Evolutionary conservation across 2,888 invertebrate species (phyloP), one percentile per base, ranked within the genome.

Genomic region (Nemoura dubitans): DNA sequence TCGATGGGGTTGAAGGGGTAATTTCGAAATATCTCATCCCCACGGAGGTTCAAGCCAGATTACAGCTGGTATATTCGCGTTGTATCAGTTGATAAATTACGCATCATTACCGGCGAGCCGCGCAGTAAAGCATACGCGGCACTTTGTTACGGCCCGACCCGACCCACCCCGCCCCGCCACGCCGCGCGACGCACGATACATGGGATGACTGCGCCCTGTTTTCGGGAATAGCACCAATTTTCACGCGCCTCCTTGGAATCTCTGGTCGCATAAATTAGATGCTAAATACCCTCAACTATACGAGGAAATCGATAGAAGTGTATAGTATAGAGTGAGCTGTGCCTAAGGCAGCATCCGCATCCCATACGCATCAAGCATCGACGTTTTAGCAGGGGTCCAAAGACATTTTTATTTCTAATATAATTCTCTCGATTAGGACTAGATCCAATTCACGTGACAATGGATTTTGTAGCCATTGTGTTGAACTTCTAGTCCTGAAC

Each of bases 31-130:
- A 78, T 78, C 78, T 78, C 78, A 28, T 27, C 78, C 78, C 27
- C 25, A 10, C 81, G 30, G 26, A 27, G 27, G 84, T 21, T 84
- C 59, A 16, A 30, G 36, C 25, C 83, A 83, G 83, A 83, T 83
- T 83, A 78, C 78, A 78, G 26, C 26, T 59, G 59, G 59, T 59
- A 83, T 30, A 83, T 30, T 42, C n/a, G 7, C 5, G 83, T 28
- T 83, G 83, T 42, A 83, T 30, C 30, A 59, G 26, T 26, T 59
- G 84, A 84, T 84, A 84, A 76, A 84, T 59, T 26, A 76, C 76
- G 10, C 84, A 84, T 84, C 84, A 84, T 84, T 84, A 84, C 84
- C 76, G 76, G 83, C 42, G 28, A 43, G 1, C 83, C 43, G 16
- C 7, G 28, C 84, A 59, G 76, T 59, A 84, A 84, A 28, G 27